A percentile compares a stretch with the other conserved stretches of the same genome.
These are phyloP conservation scores for human (Homo sapiens) DNA, from an alignment of 2,113 vertebrate species.

Conservation along the genomic window DNA sequence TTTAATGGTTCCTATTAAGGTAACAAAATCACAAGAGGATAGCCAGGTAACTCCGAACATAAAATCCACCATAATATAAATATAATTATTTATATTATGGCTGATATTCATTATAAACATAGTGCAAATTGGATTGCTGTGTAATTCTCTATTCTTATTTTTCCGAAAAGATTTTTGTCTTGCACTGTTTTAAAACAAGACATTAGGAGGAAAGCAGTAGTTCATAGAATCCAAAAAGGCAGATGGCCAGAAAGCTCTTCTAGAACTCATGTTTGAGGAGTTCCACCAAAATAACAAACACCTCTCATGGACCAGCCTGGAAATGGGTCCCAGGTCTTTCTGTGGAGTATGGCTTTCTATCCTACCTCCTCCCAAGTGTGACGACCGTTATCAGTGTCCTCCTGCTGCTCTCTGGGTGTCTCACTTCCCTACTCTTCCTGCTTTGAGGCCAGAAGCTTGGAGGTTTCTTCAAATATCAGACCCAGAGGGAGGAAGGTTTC, in stretches of 20 bases:
- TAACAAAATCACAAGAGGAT: neutral
- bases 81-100: neutral
- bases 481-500: neutral
- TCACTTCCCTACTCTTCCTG: neutral
- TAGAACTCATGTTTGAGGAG: neutral
- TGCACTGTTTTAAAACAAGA: constrained; percentile 11
- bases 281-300: neutral
- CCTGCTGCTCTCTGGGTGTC: neutral
- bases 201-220: neutral
- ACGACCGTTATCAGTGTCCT: neutral
- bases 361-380: too few species aligned
- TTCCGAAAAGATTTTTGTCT: constrained; percentile 22
- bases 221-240: neutral
- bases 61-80: neutral
- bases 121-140: neutral
- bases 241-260: neutral
- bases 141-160: constrained; percentile 16
- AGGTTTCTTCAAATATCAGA: neutral
- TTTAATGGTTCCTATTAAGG: neutral
- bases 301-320: neutral
- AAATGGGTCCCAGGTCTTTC: neutral
- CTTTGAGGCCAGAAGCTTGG: neutral
- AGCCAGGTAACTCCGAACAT: neutral
- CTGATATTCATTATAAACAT: constrained; percentile 21
- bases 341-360: neutral